Evolutionary conservation across 2,888 invertebrate genomes (phyloP), one percentile per base, ranked within the genome.

Genomic region (Drosophila austrosaltans): DNA sequence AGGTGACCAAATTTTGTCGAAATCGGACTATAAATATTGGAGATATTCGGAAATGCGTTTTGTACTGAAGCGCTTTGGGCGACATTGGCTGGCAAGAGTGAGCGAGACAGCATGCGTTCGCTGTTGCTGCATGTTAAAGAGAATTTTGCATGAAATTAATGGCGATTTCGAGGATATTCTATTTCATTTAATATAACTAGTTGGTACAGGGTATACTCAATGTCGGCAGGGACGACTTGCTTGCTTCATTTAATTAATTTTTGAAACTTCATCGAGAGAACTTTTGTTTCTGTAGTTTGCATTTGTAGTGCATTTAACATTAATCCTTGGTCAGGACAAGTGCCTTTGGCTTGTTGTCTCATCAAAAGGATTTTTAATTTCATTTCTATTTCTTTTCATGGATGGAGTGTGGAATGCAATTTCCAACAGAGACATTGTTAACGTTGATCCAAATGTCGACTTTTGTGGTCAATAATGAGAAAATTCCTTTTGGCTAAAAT

Each of bases 291-390:
- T 67, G 28, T 20, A 42, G 59, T 72, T 67, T 79, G 36, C 36
- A 70, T 59, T 79, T 82, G 72, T 73, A 75, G 68, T 69, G 72
- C 77, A 75, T 69, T 87, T 79, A 68, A 75, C 82, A 84, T 87
- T 82, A 82, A 82, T 76, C 77, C 66, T 4, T 48, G 61, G 70
- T 56, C 59, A 81, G 75, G 39, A 76, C 69, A 60, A 82, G 82
- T 71, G 77, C 54, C 53, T 7, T 57, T 62, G 25, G 63, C 65
- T 66, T 70, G 58, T 69, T 62, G 68, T 58, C 57, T 39, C 62
- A 75, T 85, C 88, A 88, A 82, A 82, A 85, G 77, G 88, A 79
- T 82, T 87, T 81, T 85, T 82, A 82, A 87, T 82, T 82, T 82
- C 80, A 73, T 74, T 87, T 85, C 61, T 66, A 66, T 53, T 20